These are phyloP conservation scores for Pagetopsis macropterus DNA, from an alignment of 2,797 vertebrate species.

Conservation along the genomic window DNA sequence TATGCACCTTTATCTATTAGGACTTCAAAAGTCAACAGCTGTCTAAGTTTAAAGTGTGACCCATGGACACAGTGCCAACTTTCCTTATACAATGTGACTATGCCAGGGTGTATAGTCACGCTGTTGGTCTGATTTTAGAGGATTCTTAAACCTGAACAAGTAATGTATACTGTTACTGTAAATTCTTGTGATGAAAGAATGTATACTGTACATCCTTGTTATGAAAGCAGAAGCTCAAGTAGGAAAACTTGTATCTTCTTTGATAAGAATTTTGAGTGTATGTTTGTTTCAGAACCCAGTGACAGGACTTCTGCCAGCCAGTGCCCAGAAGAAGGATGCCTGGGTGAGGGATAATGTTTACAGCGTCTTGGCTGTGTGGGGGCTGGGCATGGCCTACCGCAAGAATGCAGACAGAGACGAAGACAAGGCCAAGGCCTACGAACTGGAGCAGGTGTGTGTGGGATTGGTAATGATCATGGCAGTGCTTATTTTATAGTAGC, in stretches of 20 bases:
- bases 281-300: slow-evolving; percentile 88
- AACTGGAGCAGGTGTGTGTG: slow-evolving; percentile 93
- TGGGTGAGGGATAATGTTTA: slow-evolving; percentile 99
- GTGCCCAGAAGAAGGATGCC: slow-evolving; percentile 91
- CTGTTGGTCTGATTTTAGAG: slow-evolving; percentile 2
- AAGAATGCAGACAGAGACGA: slow-evolving; percentile 98
- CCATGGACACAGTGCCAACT: slow-evolving; percentile 11
- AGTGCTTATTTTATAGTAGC: slow-evolving; percentile 10
- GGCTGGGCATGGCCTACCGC: slow-evolving; percentile 96
- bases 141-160: neutral
- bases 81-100: slow-evolving; percentile 1
- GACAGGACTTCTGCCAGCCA: slow-evolving; percentile 93
- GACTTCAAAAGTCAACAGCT: slow-evolving; percentile 41
- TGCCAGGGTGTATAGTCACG: neutral
- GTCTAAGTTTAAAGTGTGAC: slow-evolving; percentile 38
- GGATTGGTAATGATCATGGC: slow-evolving; percentile 25
- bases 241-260: neutral
- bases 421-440: slow-evolving; percentile 98
- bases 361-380: slow-evolving; percentile 96
- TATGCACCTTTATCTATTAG: slow-evolving; percentile 57
- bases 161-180: neutral
- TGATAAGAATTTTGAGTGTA: neutral
- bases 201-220: neutral
- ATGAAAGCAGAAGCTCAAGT: neutral
- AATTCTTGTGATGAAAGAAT: neutral